Base-by-base conservation (phyloP, 2,113 vertebrate genomes). In the Pterophyllum scalare region DNA sequence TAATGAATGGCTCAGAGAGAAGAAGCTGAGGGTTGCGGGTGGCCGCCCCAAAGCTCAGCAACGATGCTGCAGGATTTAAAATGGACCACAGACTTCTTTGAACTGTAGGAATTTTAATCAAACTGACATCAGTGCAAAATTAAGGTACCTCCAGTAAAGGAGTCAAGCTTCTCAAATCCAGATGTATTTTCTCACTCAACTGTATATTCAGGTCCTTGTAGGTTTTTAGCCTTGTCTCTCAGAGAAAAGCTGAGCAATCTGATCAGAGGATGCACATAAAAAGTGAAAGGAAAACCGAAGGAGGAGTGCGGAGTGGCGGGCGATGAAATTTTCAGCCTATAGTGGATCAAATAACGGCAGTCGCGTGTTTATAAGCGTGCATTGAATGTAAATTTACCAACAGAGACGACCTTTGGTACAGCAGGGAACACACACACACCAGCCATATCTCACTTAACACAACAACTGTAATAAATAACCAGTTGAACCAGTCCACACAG, bases 301-400 rank as follows among this genome's bases (percentile, higher is more conserved):
- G 67, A 43, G 58, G 31, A 46, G 59, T 33, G 1, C 1, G 3
- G 35, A 9, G 49, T 11, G 57, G 26, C 4, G 28, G 3, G 62
- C 33, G 49, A 77, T 86, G 64, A 15, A 65, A 26, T 65, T 2
- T 28, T 70, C 3, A 28, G 40, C 49, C 65, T 28, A 52, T 3
- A 10, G 24, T 31, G 43, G 40, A 7, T 72, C 81, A 60, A 70
- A 78, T 80, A 65, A 79, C 83, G 1, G 6, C 24, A 0, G 59
- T 80, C 83, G 84, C 59, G 88, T 89, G 90, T 84, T 84, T 82
- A 7, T 38, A 90, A 88, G 87, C 17, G 85, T 87, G 90, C 87
- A 74, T 54, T 83, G 87, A 87, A 87, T 86, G 80, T 61, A 70
- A 77, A 31, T 82, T 26, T 28, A 57, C 65, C 62, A 81, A 64